These are phyloP conservation scores for Lasioglossum lativentre DNA, from an alignment of 2,888 invertebrate genomes.

Conservation along the genomic window DNA sequence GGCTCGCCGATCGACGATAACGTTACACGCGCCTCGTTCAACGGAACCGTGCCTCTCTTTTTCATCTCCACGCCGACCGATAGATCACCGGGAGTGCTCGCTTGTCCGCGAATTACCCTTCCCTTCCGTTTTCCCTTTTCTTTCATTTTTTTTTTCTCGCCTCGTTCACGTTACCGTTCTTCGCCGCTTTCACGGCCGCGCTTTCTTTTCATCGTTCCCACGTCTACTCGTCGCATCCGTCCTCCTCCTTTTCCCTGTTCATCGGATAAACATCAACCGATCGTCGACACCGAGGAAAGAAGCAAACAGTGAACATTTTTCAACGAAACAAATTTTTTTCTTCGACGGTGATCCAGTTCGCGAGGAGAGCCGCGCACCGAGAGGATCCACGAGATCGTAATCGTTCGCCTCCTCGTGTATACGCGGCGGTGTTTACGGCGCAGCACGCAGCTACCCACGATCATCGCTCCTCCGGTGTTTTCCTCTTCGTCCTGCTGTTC, in stretches of 20 bases:
- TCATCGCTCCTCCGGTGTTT: background rate
- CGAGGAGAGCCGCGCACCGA: background rate
- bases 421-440: conserved; percentile 13
- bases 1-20: conserved; percentile 31
- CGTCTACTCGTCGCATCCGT: background rate
- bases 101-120: conserved; percentile 1
- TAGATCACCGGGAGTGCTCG: conserved; percentile 47
- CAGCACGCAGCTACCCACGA: background rate
- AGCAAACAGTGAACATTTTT: background rate
- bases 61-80: conserved; percentile 8
- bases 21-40: conserved; percentile 11
- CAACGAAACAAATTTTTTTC: background rate
- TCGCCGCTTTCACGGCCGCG: background rate
- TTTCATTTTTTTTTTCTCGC: background rate
- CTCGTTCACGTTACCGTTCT: background rate
- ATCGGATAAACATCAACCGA: background rate
- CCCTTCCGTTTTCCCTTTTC: background rate
- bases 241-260: background rate
- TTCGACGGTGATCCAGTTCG: background rate
- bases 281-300: background rate
- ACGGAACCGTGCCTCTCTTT: conserved; percentile 19
- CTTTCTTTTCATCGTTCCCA: background rate
- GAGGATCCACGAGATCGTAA: conserved; percentile 2
- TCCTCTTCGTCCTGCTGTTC: conserved; percentile 1
- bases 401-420: background rate